Evolutionary conservation across 1,140 invertebrate genomes (phyloP), one percentile per base, ranked within the genome.

Genomic region (Notospermus geniculatus): DNA sequence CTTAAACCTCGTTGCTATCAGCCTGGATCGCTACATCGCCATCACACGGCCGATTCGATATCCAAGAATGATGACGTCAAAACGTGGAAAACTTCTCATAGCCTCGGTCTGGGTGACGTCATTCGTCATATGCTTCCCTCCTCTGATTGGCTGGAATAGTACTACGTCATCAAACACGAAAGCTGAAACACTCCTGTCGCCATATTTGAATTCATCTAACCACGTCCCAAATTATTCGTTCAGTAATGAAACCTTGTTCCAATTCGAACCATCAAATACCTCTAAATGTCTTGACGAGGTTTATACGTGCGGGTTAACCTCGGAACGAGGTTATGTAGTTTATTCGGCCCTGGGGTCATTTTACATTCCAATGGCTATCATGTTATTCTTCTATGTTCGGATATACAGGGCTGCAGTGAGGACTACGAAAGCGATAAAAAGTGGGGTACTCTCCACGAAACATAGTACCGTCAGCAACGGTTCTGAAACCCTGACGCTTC

Each of bases 91-190:
- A 1, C 81, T 94, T 32, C 96, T 97, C 91, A 97, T 97, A 64
- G 87, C 88, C 0, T 86, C 91, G 13, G 95, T 97, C 19, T 98
- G 95, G 95, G 84, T 95, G 17, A 85, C 97, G 71, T 95, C 93
- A 0, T 93, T 90, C n/a, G 84, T 97, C n/a, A 94, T 98, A 59
- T 97, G 93, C 78, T 93, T 98, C 71, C 95, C 95, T 2, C 95
- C 95, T 9, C 84, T 98, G n/a, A 84, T 98, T 25, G 95, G 95
- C 0, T 98, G 95, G 95, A 91, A 71, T n/a, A 82, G 87, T 59
- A 36, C 28, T 57, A 36, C 61, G 39, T 39, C 41, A 27, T 22
- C 9, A n/a, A 9, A 63, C 7, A 45, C 43, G 5, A 17, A 54
- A 32, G 9, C 53, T 36, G 43, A 32, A 28, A 55, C 52, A 23